Conservation (phyloP, 1,140 invertebrate genomes). For the Brachionus angularis region DNA sequence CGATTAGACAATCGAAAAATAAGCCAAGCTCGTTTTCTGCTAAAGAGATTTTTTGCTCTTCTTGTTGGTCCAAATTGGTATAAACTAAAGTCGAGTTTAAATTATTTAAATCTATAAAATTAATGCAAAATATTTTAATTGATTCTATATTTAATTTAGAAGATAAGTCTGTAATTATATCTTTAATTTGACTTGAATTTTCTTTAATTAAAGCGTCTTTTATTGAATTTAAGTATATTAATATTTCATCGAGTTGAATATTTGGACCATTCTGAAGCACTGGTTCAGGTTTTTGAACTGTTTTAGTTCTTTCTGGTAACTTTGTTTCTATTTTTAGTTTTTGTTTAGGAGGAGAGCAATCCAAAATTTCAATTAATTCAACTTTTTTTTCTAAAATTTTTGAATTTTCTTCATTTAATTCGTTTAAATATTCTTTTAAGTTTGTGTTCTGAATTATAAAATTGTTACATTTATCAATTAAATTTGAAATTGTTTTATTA, state of each 20-base stretch:
- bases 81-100: not conserved
- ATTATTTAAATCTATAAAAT: constrained; percentile 12
- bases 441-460: not conserved
- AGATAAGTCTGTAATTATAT: not conserved
- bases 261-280: not conserved
- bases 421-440: not conserved
- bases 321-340: not conserved
- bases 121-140: not conserved
- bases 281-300: not conserved
- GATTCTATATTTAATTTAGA: not conserved
- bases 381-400: not conserved
- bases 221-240: not conserved
- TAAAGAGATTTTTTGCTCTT: not conserved
- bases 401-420: not conserved
- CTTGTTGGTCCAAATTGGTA: not conserved
- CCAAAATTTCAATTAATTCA: not conserved
- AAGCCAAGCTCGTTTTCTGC: not conserved
- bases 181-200: not conserved
- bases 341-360: not conserved
- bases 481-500: too few species aligned
- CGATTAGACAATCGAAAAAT: not conserved
- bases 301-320: not conserved
- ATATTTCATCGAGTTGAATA: not conserved
- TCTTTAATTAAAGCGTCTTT: not conserved
- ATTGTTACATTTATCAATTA: too few species aligned